These are phyloP conservation scores for Oceanodroma tethys DNA, from an alignment of 2,113 vertebrate genomes.

Conservation along the genomic window DNA sequence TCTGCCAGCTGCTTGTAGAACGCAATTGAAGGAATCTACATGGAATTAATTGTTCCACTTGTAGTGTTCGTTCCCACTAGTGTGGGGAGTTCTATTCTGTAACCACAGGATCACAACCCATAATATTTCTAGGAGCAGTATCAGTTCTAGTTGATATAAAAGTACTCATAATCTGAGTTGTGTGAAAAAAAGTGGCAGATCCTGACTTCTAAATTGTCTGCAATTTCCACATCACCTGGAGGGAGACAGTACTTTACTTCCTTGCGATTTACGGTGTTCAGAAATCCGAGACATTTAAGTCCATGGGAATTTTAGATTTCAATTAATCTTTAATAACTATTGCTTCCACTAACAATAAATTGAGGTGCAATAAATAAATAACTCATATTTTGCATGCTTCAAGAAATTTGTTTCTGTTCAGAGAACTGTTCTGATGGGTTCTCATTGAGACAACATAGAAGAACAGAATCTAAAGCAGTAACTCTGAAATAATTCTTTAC, in stretches of 20 bases:
- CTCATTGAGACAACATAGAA: background rate
- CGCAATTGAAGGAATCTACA: background rate
- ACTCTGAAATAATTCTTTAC: background rate
- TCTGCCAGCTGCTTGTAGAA: too few relatives aligned
- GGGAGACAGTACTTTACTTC: background rate
- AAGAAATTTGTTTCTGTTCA: background rate
- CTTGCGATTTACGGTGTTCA: background rate
- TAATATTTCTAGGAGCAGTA: background rate
- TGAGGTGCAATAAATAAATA: background rate
- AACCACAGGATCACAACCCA: background rate
- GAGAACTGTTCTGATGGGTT: background rate
- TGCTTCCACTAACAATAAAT: background rate
- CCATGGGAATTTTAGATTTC: background rate
- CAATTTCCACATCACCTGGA: background rate
- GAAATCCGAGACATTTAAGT: background rate
- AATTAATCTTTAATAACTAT: background rate
- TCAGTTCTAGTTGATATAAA: background rate
- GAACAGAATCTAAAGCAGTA: background rate
- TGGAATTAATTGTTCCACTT: background rate
- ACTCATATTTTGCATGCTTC: background rate
- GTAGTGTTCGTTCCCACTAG: background rate
- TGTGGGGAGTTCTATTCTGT: background rate
- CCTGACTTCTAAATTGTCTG: background rate
- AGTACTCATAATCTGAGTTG: background rate
- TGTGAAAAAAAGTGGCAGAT: background rate